phyloP scores from a whole-genome alignment of 2,888 invertebrate genomes.

The Serripes groenlandicus region DNA sequence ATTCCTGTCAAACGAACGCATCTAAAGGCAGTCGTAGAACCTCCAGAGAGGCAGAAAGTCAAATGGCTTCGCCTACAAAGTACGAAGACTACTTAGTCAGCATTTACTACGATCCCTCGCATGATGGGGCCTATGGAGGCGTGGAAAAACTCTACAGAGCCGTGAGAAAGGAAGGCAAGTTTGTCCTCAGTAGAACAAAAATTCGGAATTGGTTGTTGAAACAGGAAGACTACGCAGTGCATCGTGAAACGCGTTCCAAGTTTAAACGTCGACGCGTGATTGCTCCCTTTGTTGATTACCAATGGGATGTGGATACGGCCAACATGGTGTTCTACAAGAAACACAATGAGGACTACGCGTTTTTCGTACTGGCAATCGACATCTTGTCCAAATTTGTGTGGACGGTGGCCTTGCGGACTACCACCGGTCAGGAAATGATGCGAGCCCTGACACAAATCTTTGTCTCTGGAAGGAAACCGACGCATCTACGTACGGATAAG shows the following conservation, averaged over 20 bases:
- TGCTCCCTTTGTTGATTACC: constrained; percentile 53
- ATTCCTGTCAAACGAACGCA: constrained; percentile 29
- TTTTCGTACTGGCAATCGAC: constrained; percentile 50
- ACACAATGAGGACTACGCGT: constrained; percentile 53
- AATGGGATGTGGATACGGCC: constrained; percentile 60
- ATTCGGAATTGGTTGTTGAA: constrained; percentile 65
- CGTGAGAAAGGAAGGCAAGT: constrained; percentile 60
- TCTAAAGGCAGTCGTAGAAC: neutral
- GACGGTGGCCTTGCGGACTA: constrained; percentile 38
- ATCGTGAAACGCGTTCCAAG: constrained; percentile 40
- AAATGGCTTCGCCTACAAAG: constrained; percentile 2
- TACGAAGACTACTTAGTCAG: constrained; percentile 31
- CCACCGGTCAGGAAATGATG: constrained; percentile 49
- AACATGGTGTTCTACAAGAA: constrained; percentile 47
- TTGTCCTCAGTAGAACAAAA: constrained; percentile 40
- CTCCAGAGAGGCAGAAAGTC: neutral
- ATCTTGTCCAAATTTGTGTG: constrained; percentile 51
- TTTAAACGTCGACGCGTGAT: constrained; percentile 51
- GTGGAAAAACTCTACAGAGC: constrained; percentile 63
- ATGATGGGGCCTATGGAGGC: constrained; percentile 52
- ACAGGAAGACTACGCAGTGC: constrained; percentile 60
- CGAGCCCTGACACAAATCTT: constrained; percentile 42
- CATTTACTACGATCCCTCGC: constrained; percentile 63
- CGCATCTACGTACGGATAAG: constrained; percentile 27
- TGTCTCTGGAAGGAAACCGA: constrained; percentile 30